A percentile compares a stretch with the other conserved stretches of the same genome.
Conservation (phyloP, 2,888 invertebrate species). For the Xestia xanthographa region DNA sequence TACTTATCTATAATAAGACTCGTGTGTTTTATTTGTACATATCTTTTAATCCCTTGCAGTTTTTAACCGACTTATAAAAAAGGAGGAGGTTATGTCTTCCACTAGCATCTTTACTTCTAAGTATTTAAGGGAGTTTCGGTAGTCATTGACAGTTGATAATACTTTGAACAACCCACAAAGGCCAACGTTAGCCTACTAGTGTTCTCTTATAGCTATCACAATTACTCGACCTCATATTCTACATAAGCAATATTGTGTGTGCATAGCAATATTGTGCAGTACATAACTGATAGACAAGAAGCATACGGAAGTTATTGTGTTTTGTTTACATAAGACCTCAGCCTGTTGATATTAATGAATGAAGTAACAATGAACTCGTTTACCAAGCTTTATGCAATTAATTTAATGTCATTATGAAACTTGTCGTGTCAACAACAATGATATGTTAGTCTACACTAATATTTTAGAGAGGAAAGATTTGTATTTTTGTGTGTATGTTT, state of each 20-base stretch:
- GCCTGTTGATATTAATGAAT: conserved; percentile 5
- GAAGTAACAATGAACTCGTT: background rate
- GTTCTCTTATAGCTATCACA: conserved; percentile 52
- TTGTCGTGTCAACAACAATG: background rate
- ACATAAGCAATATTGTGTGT: too few relatives aligned
- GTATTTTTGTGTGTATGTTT: too few relatives aligned
- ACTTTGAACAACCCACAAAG: background rate
- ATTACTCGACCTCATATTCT: conserved; percentile 46
- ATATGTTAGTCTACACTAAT: background rate
- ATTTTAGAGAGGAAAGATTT: too few relatives aligned
- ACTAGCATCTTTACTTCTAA: background rate
- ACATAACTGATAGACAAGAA: conserved; percentile 26
- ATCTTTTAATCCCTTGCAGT: conserved; percentile 1
- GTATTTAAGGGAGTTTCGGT: background rate
- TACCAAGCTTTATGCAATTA: background rate
- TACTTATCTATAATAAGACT: conserved; percentile 90
- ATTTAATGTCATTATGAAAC: background rate
- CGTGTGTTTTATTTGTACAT: conserved; percentile 80
- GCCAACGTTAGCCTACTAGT: conserved; percentile 14
- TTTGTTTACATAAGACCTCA: conserved; percentile 15
- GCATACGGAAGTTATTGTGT: conserved; percentile 29
- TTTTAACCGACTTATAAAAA: background rate
- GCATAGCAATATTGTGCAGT: conserved; percentile 26
- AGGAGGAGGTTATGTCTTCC: background rate
- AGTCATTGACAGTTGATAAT: background rate